Evolutionary conservation across 2,888 invertebrate species (phyloP).

Genomic region (Andrena minutula): DNA sequence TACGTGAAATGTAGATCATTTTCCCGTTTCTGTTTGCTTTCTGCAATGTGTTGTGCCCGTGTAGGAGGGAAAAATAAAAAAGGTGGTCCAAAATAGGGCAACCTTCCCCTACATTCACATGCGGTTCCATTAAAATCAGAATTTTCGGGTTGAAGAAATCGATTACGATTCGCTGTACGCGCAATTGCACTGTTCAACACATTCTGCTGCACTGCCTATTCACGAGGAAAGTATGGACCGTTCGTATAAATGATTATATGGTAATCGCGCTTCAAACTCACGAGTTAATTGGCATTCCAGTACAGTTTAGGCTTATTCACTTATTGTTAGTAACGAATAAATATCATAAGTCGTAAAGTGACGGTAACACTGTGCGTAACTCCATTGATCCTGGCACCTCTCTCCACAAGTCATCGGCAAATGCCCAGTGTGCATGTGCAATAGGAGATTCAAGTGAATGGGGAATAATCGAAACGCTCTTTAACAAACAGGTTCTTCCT

Average conservation of each 20-base stretch:
- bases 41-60: too few species aligned
- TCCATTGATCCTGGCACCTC: not conserved
- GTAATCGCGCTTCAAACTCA: not conserved
- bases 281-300: not conserved
- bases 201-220: not conserved
- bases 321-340: not conserved
- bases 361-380: not conserved
- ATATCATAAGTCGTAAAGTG: not conserved
- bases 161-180: not conserved
- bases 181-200: not conserved
- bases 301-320: not conserved
- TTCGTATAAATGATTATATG: not conserved
- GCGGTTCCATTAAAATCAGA: too few species aligned
- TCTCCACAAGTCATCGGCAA: not conserved
- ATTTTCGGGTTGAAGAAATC: not conserved
- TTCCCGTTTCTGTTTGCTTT: too few species aligned
- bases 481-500: conserved; percentile 1
- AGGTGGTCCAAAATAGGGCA: too few species aligned
- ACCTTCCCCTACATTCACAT: too few species aligned
- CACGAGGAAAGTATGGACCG: not conserved
- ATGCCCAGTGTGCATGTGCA: not conserved
- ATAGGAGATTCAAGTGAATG: conserved; percentile 7
- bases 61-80: too few species aligned
- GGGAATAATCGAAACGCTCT: conserved; percentile 1
- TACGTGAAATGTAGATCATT: too few species aligned